Percentiles rank a stretch among this genome's conserved stretches.
These are phyloP conservation scores for Nixonia krombeini DNA, from an alignment of 1,140 invertebrate genomes.

Conservation along the genomic window DNA sequence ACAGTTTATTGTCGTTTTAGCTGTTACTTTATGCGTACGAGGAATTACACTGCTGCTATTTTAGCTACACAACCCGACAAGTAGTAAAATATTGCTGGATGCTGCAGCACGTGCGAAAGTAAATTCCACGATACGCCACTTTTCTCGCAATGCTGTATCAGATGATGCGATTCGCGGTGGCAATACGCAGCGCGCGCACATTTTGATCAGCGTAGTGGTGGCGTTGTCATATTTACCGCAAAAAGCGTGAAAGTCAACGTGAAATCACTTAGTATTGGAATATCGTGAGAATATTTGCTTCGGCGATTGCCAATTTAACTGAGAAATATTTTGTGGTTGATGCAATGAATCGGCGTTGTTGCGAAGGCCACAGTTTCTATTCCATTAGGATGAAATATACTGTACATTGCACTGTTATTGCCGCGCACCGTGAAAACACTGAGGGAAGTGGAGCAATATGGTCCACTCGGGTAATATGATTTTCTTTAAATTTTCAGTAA, in stretches of 20 bases:
- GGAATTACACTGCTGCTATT: slow-evolving; percentile 22
- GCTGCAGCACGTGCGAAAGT: slow-evolving; percentile 3
- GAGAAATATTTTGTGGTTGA: slow-evolving; percentile 29
- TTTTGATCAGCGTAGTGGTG: too few relatives aligned
- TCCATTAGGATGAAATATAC: not conserved
- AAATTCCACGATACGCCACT: not conserved
- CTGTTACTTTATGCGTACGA: slow-evolving; percentile 44
- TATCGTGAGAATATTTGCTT: slow-evolving; percentile 12
- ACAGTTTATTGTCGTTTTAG: slow-evolving; percentile 41
- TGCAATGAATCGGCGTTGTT: slow-evolving; percentile 25
- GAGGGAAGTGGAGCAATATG: too few relatives aligned
- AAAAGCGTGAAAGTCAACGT: slow-evolving; percentile 30
- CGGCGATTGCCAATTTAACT: not conserved
- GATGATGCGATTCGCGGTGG: too few relatives aligned
- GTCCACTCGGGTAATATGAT: too few relatives aligned
- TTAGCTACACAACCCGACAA: slow-evolving; percentile 9
- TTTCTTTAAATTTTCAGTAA: too few relatives aligned
- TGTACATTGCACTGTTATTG: too few relatives aligned
- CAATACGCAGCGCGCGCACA: too few relatives aligned
- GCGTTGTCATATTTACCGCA: slow-evolving; percentile 1
- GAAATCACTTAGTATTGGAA: slow-evolving; percentile 14
- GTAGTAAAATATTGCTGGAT: slow-evolving; percentile 23
- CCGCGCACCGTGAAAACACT: too few relatives aligned
- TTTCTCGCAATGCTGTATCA: too few relatives aligned
- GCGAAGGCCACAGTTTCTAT: slow-evolving; percentile 4